Evolutionary conservation across 2,888 invertebrate genomes (phyloP).

Genomic region (Scaptomyza reducta): DNA sequence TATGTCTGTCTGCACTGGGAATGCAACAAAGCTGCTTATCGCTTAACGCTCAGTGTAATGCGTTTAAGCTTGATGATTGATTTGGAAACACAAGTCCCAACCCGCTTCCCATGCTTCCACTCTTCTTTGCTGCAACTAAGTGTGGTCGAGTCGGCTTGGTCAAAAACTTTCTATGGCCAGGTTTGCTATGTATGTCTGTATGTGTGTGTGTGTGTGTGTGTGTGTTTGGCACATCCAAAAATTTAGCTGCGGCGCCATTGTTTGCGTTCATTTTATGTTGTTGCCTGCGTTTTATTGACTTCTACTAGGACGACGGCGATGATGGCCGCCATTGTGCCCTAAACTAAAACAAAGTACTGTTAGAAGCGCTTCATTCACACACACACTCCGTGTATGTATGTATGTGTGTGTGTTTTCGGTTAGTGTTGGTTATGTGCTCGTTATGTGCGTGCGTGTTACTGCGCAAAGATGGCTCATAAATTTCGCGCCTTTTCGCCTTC

Average conservation of each 20-base stretch:
- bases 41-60: conserved; percentile 75
- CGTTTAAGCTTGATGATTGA: conserved; percentile 77
- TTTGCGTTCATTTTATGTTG: conserved; percentile 68
- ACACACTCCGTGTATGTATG: conserved; percentile 1
- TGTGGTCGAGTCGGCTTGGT: conserved; percentile 52
- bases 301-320: conserved; percentile 34
- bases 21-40: conserved; percentile 78
- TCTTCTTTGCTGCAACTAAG: conserved; percentile 65
- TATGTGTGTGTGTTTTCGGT: conserved; percentile 30
- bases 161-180: conserved; percentile 48
- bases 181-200: background rate
- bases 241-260: conserved; percentile 56
- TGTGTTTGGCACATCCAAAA: background rate
- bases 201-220: no score
- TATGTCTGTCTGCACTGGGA: conserved; percentile 9
- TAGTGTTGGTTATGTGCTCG: conserved; percentile 69
- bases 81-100: conserved; percentile 29
- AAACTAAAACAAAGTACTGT: conserved; percentile 77
- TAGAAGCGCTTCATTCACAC: conserved; percentile 56
- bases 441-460: conserved; percentile 77
- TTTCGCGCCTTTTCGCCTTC: conserved; percentile 74
- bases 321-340: conserved; percentile 71
- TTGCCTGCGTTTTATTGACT: conserved; percentile 79
- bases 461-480: conserved; percentile 77
- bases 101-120: background rate